Conservation (phyloP, 2,797 vertebrate genomes). For the Mallotus villosus region DNA sequence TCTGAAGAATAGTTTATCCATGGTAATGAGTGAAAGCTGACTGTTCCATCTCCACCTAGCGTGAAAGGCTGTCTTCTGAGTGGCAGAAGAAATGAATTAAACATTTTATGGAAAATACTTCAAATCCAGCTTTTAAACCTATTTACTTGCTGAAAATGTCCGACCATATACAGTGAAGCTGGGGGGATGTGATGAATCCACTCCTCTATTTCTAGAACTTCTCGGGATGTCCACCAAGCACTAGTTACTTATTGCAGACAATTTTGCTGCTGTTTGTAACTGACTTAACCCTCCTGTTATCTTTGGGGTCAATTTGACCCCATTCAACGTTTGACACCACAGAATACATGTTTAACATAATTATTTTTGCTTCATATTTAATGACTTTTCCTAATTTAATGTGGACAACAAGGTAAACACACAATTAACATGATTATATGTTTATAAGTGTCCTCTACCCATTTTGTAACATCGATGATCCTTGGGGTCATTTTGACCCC, state of each 20-base stretch:
- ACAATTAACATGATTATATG: too few species aligned
- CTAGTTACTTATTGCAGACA: not conserved
- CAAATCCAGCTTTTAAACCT: conserved; percentile 23
- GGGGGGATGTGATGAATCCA: not conserved
- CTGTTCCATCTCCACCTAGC: conserved; percentile 17
- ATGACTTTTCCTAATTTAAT: too few species aligned
- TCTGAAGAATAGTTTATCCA: conserved; percentile 33
- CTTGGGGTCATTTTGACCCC: too few species aligned
- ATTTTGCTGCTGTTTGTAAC: too few species aligned
- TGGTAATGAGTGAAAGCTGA: conserved; percentile 28
- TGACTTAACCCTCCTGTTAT: too few species aligned
- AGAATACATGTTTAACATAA: too few species aligned
- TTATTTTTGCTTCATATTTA: too few species aligned
- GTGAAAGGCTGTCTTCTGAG: conserved; percentile 44
- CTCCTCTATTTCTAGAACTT: not conserved
- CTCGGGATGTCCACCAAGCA: not conserved
- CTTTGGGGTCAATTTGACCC: too few species aligned
- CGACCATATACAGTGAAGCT: not conserved
- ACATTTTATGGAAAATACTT: conserved; percentile 30
- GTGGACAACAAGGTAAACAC: too few species aligned
- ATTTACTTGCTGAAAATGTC: conserved; percentile 13
- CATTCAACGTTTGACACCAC: too few species aligned
- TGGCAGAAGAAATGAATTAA: conserved; percentile 44
- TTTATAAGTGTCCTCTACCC: too few species aligned
- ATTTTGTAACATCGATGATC: too few species aligned